Evolutionary conservation across 2,888 invertebrate genomes (phyloP).

Genomic region (Physocephala rufipes): DNA sequence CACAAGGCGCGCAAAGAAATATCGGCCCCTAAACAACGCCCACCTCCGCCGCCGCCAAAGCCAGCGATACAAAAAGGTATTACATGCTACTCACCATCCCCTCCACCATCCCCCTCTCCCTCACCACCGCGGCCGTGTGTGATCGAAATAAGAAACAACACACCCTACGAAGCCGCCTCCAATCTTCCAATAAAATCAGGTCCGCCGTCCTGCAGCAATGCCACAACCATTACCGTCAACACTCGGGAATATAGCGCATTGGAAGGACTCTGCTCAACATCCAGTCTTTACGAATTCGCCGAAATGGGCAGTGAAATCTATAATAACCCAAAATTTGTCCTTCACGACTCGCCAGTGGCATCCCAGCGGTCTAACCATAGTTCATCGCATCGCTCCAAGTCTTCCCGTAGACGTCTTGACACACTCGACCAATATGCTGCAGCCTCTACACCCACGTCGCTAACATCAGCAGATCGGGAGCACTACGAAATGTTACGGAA

Average conservation of each 20-base stretch:
- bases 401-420: conserved; percentile 56
- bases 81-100: not conserved
- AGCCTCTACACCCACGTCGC: conserved; percentile 56
- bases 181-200: not conserved
- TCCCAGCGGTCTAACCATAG: conserved; percentile 57
- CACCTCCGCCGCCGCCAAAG: conserved; percentile 57
- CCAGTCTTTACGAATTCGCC: conserved; percentile 58
- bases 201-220: not conserved
- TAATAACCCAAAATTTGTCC: conserved; percentile 64
- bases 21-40: conserved; percentile 58
- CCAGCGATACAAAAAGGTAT: conserved; percentile 17
- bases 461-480: conserved; percentile 59
- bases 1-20: conserved; percentile 49
- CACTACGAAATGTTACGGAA: conserved; percentile 63
- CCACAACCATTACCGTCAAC: conserved; percentile 41
- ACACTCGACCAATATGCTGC: conserved; percentile 62
- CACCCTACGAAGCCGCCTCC: not conserved
- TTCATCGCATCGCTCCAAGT: conserved; percentile 55
- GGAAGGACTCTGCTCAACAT: conserved; percentile 51
- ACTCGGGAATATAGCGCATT: conserved; percentile 49
- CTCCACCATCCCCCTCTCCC: conserved; percentile 27
- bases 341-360: conserved; percentile 60
- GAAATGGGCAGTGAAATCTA: conserved; percentile 62
- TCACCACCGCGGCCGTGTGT: conserved; percentile 26
- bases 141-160: conserved; percentile 24